Conservation (phyloP, 2,113 vertebrate genomes). For the Heterotis niloticus region DNA sequence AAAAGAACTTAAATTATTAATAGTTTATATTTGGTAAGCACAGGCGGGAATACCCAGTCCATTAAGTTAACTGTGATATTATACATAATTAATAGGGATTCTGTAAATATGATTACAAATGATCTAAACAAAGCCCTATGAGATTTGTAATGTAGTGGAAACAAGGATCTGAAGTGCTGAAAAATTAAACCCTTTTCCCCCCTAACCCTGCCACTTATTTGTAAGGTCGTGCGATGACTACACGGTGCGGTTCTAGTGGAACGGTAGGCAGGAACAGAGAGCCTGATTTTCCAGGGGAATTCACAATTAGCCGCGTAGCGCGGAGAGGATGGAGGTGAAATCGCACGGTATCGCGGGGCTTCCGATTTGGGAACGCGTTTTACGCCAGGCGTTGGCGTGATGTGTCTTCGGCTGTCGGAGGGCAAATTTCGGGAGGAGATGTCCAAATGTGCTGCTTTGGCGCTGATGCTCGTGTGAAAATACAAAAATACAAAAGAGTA, state of each 20-base stretch:
- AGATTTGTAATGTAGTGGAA: not conserved
- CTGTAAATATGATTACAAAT: conserved; percentile 8
- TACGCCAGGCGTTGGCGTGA: not conserved
- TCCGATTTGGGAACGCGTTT: not conserved
- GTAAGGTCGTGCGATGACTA: not conserved
- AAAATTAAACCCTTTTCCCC: not conserved
- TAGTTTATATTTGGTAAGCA: not conserved
- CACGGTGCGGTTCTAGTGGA: not conserved
- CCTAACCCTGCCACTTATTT: not conserved
- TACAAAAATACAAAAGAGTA: too few species aligned
- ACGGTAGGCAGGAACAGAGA: not conserved
- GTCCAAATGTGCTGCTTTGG: too few species aligned
- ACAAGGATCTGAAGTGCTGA: not conserved
- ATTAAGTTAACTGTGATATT: not conserved
- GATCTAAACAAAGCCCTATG: not conserved
- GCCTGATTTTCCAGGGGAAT: too few species aligned
- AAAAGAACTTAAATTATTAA: conserved; percentile 10
- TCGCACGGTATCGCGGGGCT: too few species aligned
- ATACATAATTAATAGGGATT: not conserved
- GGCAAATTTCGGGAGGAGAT: too few species aligned
- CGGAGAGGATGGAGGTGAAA: too few species aligned
- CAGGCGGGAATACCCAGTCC: not conserved
- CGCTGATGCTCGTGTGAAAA: too few species aligned
- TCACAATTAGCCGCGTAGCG: too few species aligned
- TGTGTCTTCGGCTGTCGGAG: not conserved